Evolutionary conservation across 2,888 invertebrate genomes (phyloP).

Genomic region (Enoplolaimus lenunculus): DNA sequence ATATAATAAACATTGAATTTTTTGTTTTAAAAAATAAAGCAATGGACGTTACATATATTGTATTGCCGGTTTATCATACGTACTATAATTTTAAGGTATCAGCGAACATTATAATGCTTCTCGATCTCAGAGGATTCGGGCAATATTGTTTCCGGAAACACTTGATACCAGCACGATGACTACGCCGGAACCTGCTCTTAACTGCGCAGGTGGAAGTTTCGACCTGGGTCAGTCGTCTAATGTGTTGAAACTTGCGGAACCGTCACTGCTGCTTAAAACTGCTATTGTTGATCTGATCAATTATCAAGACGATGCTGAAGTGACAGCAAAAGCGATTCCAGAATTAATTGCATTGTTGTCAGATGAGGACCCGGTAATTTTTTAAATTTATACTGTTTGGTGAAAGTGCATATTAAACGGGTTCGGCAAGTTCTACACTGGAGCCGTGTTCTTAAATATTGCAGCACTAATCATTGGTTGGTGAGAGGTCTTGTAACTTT

Average conservation of each 20-base stretch:
- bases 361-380: slow-evolving; percentile 73
- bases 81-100: slow-evolving; percentile 18
- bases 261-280: slow-evolving; percentile 85
- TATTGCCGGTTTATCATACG: no score
- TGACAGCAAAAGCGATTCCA: slow-evolving; percentile 86
- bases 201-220: neutral
- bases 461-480: no score
- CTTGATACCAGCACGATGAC: slow-evolving; percentile 64
- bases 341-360: slow-evolving; percentile 87
- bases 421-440: no score
- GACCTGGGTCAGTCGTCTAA: slow-evolving; percentile 25
- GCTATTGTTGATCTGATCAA: slow-evolving; percentile 96
- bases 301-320: slow-evolving; percentile 92
- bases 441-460: no score
- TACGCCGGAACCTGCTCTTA: neutral
- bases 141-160: slow-evolving; percentile 98
- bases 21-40: no score
- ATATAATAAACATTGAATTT: no score
- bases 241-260: slow-evolving; percentile 85
- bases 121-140: slow-evolving; percentile 84
- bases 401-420: no score
- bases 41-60: no score
- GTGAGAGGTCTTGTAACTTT: no score
- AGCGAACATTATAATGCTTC: slow-evolving; percentile 46
- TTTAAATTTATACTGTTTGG: no score